Conservation (phyloP, 35 echinoderm and acorn worm genomes). For the Strongylocentrotus purpuratus region DNA sequence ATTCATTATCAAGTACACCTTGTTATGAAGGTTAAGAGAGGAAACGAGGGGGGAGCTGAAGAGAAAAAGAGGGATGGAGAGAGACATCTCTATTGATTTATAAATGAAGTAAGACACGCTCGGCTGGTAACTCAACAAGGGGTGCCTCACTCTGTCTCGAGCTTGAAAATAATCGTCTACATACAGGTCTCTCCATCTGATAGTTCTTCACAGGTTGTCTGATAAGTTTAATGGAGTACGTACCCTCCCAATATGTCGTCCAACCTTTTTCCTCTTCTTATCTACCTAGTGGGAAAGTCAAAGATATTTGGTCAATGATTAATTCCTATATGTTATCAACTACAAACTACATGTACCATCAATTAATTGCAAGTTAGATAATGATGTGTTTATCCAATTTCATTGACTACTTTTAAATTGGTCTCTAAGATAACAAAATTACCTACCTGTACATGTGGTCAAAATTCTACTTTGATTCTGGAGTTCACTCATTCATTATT, state of each 20-base stretch:
- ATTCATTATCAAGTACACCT: neutral
- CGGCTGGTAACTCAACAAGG: neutral
- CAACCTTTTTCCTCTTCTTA: neutral
- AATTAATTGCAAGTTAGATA: no score
- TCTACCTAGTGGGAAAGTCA: neutral
- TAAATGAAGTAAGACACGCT: constrained; percentile 4
- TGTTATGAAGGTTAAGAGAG: neutral
- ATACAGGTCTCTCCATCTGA: neutral
- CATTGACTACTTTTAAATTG: no score
- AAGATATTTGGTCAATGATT: no score
- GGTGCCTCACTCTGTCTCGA: constrained; percentile 7
- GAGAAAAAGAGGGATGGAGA: neutral
- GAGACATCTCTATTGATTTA: neutral
- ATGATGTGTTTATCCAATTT: no score
- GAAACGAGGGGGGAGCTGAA: neutral
- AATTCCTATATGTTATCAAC: no score
- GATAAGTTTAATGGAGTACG: neutral
- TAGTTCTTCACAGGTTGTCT: neutral
- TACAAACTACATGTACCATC: no score
- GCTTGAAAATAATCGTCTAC: neutral
- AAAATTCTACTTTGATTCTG: no score
- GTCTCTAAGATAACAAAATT: no score
- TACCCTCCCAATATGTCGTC: neutral
- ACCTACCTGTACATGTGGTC: no score
- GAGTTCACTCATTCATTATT: no score